Evolutionary conservation across 2,888 invertebrate species (phyloP), one percentile per base, ranked within the genome.

Genomic region (Anthoptus insignis): DNA sequence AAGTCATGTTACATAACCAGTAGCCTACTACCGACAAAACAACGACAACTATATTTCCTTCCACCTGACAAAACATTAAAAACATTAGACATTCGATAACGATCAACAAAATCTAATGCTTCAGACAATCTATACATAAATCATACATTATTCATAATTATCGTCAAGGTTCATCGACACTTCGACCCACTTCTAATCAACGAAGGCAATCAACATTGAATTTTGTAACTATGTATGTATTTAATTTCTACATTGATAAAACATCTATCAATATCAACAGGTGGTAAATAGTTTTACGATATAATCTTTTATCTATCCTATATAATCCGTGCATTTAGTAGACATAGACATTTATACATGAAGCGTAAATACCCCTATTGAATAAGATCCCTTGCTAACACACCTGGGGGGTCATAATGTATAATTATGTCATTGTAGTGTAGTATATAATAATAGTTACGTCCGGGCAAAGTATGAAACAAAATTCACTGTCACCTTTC

Each of bases 221-320:
- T n/a, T 22, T 24, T 47, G n/a, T 57, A 45, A 29, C 13, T 8
- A n/a, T n/a, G n/a, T n/a, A n/a, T n/a, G 14, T 42, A 54, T 16
- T 27, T 19, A 42, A 56, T 8, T 42, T 57, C 58, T 58, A 57
- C 45, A 58, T n/a, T 14, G 32, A 49, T 58, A 58, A 49, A 58
- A 9, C 32, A 45, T 49, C 22, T 58, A 58, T 47, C 22, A 29
- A 47, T 34, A 32, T 59, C 34, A 59, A 59, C 58, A 34, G 34
- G 32, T 22, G 49, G 27, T 59, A 59, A 59, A 59, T 59, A 59
- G 45, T 34, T 58, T 58, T 19, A 13, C n/a, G 19, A 32, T 32
- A 9, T 19, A 27, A 54, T 58, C 27, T 3, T 58, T 47, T 58
- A 58, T 49, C 58, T 59, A 49, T 27, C 22, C 34, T 14, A 59